A percentile compares a stretch with the other conserved stretches of the same genome.
Evolutionary conservation across 2,888 invertebrate genomes (phyloP).

Genomic region (Archips crataeganus): DNA sequence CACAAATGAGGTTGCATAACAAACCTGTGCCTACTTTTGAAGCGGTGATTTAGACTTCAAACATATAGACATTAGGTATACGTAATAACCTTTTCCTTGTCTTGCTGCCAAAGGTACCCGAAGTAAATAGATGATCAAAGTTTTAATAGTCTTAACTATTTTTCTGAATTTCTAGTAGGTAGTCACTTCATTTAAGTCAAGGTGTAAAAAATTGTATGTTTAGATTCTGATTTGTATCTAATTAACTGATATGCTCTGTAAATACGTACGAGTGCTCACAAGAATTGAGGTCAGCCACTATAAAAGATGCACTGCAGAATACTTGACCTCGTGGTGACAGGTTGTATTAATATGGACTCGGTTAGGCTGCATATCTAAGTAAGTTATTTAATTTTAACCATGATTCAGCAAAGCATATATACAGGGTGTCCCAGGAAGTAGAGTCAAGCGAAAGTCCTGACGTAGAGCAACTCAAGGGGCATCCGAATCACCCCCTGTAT

Average conservation of each 20-base stretch:
- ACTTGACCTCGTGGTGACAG: constrained; percentile 34
- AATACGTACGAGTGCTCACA: not conserved
- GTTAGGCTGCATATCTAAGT: not conserved
- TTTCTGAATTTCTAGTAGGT: not conserved
- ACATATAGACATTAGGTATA: constrained; percentile 24
- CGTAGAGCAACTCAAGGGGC: too few relatives aligned
- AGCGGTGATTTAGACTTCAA: constrained; percentile 30
- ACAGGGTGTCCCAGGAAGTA: too few relatives aligned
- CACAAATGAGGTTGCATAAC: constrained; percentile 62
- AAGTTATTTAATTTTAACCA: constrained; percentile 25
- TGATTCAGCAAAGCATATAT: constrained; percentile 28
- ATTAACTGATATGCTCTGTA: not conserved
- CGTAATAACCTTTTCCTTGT: constrained; percentile 19
- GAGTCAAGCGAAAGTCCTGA: too few relatives aligned
- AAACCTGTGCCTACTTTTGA: constrained; percentile 52
- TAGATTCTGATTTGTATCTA: not conserved
- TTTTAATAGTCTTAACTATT: not conserved
- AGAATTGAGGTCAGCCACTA: constrained; percentile 26
- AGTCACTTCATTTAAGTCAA: too few relatives aligned
- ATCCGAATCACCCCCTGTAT: too few relatives aligned
- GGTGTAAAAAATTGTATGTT: too few relatives aligned
- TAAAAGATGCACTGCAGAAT: constrained; percentile 32
- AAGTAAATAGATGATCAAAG: not conserved
- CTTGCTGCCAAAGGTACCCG: not conserved
- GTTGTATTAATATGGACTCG: constrained; percentile 18